Percentiles rank a stretch among this genome's conserved stretches.
Conservation (phyloP, 2,797 vertebrate species). For the Telmatherina bonti region DNA sequence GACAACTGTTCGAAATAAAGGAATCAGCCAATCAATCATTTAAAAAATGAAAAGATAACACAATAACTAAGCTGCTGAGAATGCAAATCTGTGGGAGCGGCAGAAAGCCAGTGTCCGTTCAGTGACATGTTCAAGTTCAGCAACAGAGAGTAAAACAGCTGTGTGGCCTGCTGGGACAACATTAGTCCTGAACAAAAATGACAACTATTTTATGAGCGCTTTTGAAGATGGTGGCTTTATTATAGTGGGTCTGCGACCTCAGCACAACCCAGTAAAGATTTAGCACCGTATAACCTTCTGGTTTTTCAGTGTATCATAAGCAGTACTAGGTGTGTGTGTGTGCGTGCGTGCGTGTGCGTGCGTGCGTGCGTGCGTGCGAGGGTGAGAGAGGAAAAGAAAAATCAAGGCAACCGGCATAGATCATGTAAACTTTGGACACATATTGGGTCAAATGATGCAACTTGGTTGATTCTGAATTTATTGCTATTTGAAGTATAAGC, state of each 20-base stretch:
- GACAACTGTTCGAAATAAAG: too few species aligned
- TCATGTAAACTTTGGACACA: conserved; percentile 9
- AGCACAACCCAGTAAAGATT: conserved; percentile 70
- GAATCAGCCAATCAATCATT: too few species aligned
- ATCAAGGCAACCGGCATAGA: conserved; percentile 48
- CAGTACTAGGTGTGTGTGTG: conserved; percentile 13
- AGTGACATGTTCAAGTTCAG: conserved; percentile 49
- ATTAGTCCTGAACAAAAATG: conserved; percentile 70
- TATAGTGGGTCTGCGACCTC: conserved; percentile 66
- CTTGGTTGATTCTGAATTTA: not conserved
- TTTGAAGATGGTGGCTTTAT: conserved; percentile 80
- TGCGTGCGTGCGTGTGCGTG: not conserved
- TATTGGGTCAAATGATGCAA: not conserved
- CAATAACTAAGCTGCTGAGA: not conserved
- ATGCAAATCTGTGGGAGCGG: conserved; percentile 14
- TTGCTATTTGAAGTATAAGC: not conserved
- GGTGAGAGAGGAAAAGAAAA: too few species aligned
- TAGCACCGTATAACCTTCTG: conserved; percentile 78
- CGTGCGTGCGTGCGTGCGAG: not conserved
- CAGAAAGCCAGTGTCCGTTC: conserved; percentile 34
- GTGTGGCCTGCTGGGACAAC: conserved; percentile 76
- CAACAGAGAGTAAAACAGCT: conserved; percentile 73
- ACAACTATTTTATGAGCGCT: conserved; percentile 77
- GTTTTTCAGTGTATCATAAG: conserved; percentile 63
- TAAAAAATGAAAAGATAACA: not conserved